These are phyloP conservation scores for Nomada fabriciana DNA, from an alignment of 2,888 invertebrate genomes.

Conservation along the genomic window DNA sequence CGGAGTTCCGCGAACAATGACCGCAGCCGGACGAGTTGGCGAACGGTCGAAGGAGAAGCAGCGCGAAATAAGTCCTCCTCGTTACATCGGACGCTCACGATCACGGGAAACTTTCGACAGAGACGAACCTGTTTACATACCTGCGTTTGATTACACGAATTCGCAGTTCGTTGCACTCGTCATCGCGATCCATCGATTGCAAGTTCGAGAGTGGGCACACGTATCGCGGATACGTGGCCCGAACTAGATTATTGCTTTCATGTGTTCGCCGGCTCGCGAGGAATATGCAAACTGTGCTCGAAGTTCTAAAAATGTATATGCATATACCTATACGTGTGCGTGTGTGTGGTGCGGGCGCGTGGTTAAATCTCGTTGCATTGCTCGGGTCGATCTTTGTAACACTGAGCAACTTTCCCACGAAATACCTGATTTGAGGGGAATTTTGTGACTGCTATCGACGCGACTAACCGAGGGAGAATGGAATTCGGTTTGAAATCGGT, in stretches of 20 bases:
- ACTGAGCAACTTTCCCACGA: no score
- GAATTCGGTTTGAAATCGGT: no score
- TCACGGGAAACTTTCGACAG: constrained; percentile 11
- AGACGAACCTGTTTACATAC: not conserved
- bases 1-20: constrained; percentile 51
- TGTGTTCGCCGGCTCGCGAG: not conserved
- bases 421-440: no score
- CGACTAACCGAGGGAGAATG: no score
- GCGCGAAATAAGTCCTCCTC: constrained; percentile 19
- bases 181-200: not conserved
- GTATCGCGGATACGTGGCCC: not conserved
- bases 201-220: no score
- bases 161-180: constrained; percentile 18
- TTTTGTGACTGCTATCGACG: no score
- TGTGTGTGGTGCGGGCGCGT: no score
- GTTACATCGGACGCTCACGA: constrained; percentile 19
- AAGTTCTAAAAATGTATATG: no score
- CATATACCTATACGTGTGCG: no score
- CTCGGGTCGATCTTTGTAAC: no score
- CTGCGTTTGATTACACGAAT: not conserved
- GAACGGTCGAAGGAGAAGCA: constrained; percentile 23
- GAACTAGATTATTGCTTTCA: not conserved
- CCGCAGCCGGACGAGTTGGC: constrained; percentile 36
- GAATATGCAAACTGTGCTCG: not conserved
- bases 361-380: no score